A percentile compares a stretch with the other conserved stretches of the same genome.
Evolutionary conservation across 2,113 vertebrate genomes (phyloP).

Genomic region (Rynchops niger): DNA sequence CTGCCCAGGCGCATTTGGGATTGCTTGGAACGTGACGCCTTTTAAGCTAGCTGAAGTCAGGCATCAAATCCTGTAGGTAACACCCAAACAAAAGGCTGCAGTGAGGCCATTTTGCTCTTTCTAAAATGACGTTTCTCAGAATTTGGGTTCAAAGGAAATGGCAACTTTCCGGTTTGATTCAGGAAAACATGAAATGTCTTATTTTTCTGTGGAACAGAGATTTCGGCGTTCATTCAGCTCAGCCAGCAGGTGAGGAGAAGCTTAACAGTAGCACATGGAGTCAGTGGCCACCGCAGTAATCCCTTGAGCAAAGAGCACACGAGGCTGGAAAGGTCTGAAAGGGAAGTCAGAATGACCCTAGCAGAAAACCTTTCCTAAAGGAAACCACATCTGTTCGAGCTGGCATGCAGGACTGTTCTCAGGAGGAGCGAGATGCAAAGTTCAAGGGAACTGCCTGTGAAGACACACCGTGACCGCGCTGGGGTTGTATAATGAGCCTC

Average conservation of each 20-base stretch:
- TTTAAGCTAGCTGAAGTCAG: neutral
- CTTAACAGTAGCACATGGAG: neutral
- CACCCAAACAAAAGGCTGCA: slow-evolving; percentile 25
- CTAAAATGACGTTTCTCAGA: slow-evolving; percentile 14
- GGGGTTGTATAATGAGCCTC: neutral
- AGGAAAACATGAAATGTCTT: slow-evolving; percentile 37
- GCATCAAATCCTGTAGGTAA: neutral
- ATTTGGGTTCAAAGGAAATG: slow-evolving; percentile 43
- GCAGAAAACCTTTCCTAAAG: slow-evolving; percentile 40
- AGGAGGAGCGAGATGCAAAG: slow-evolving; percentile 11
- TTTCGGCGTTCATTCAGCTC: neutral
- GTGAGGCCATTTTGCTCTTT: neutral
- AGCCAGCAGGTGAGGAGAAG: slow-evolving; percentile 47
- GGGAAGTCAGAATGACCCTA: slow-evolving; percentile 41
- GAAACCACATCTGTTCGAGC: slow-evolving; percentile 38
- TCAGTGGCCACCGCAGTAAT: neutral
- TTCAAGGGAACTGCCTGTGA: slow-evolving; percentile 33
- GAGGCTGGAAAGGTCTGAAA: slow-evolving; percentile 41
- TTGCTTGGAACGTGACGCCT: neutral
- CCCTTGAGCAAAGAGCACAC: slow-evolving; percentile 49
- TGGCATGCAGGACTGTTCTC: slow-evolving; percentile 55
- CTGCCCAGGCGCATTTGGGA: neutral
- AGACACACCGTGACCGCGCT: neutral
- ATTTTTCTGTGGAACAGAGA: slow-evolving; percentile 30
- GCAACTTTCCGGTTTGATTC: slow-evolving; percentile 49